These are phyloP conservation scores for Odontesthes bonariensis DNA, from an alignment of 2,113 vertebrate species.

Conservation along the genomic window DNA sequence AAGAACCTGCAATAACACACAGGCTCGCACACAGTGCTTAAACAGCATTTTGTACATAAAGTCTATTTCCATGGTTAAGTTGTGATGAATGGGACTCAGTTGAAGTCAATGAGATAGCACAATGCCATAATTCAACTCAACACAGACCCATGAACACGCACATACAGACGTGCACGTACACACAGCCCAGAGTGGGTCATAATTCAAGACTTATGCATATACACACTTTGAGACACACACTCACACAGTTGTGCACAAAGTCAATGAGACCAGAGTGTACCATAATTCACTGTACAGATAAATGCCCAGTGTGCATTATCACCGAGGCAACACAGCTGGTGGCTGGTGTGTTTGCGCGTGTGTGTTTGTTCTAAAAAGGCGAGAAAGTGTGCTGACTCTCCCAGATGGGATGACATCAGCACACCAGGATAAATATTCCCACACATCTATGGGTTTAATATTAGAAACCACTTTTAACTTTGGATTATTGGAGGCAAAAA, in stretches of 20 bases:
- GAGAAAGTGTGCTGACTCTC: slow-evolving; percentile 14
- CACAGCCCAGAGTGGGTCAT: slow-evolving; percentile 29
- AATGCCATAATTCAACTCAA: slow-evolving; percentile 73
- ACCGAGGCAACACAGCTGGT: slow-evolving; percentile 26
- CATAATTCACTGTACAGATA: slow-evolving; percentile 75
- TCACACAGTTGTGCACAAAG: slow-evolving; percentile 56
- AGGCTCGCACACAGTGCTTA: slow-evolving; percentile 50
- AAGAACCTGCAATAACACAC: slow-evolving; percentile 15
- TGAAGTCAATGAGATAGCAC: slow-evolving; percentile 78
- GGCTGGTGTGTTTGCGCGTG: slow-evolving; percentile 30
- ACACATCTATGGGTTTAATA: slow-evolving; percentile 15
- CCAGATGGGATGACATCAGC: slow-evolving; percentile 47
- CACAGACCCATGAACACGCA: slow-evolving; percentile 22
- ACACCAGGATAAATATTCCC: slow-evolving; percentile 15
- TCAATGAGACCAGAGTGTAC: slow-evolving; percentile 64
- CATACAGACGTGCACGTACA: slow-evolving; percentile 8
- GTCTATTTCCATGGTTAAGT: slow-evolving; percentile 76
- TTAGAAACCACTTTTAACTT: slow-evolving; percentile 1
- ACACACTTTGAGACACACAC: slow-evolving; percentile 58
- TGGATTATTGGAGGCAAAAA: slow-evolving; percentile 15
- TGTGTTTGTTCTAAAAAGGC: slow-evolving; percentile 23
- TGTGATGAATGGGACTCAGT: slow-evolving; percentile 75
- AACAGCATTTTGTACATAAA: slow-evolving; percentile 69
- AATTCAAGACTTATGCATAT: slow-evolving; percentile 60
- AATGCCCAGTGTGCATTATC: slow-evolving; percentile 75